Percentiles rank a stretch among this genome's conserved stretches.
Conservation (phyloP, 2,113 vertebrate genomes). For the Ahaetulla prasina region DNA sequence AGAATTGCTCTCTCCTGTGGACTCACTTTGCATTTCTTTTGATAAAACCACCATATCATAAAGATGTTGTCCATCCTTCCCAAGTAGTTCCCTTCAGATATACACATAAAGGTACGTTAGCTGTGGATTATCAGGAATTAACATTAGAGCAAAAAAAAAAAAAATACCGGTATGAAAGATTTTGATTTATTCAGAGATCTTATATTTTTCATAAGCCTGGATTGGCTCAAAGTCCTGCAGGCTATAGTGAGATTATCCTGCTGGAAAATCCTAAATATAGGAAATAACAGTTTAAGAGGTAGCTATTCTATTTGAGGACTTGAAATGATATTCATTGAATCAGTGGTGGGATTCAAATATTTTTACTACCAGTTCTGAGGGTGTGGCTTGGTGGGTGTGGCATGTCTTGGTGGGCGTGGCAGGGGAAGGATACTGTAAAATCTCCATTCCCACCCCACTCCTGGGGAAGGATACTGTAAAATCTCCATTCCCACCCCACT, state of each 20-base stretch:
- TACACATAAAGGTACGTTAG: neutral
- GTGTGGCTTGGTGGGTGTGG: no score
- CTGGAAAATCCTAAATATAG: neutral
- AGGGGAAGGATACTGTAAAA: no score
- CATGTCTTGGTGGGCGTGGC: no score
- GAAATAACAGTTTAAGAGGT: neutral
- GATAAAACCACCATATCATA: neutral
- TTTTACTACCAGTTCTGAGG: no score
- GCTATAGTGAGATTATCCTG: neutral
- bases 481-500: no score
- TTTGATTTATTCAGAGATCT: neutral
- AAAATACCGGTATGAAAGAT: neutral
- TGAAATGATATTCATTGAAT: neutral
- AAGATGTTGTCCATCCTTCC: neutral
- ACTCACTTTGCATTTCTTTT: neutral
- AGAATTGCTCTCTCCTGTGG: neutral
- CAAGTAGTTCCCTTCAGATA: neutral
- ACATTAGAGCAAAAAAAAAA: neutral
- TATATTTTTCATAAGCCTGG: neutral
- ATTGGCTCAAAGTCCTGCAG: neutral
- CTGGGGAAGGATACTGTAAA: no score
- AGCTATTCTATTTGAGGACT: neutral
- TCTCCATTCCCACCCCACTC: no score
- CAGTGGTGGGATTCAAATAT: no score
- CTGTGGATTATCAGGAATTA: neutral